phyloP scores from a whole-genome alignment of 1,140 invertebrate genomes.

The Papilio machaon region DNA sequence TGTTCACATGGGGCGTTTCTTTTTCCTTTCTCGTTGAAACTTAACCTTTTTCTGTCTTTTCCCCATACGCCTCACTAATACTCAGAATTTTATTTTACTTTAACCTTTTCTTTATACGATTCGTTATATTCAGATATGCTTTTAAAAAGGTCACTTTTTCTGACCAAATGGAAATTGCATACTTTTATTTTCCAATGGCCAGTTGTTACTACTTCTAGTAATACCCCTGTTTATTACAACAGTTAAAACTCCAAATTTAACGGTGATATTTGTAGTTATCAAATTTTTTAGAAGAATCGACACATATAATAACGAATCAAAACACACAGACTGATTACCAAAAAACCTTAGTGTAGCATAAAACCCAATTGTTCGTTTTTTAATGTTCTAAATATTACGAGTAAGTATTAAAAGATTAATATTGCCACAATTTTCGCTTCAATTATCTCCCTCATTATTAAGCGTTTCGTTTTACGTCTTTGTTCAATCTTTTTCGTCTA shows the following conservation, averaged over 20 bases:
- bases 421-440: background rate
- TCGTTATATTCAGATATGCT: background rate
- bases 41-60: constrained; percentile 23
- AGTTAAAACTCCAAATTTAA: no score
- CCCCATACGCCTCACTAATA: background rate
- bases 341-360: background rate
- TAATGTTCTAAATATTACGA: background rate
- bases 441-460: constrained; percentile 17
- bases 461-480: background rate
- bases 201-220: no score
- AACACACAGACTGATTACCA: background rate
- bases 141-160: background rate
- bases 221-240: no score
- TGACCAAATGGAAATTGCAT: no score
- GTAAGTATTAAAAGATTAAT: background rate
- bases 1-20: constrained; percentile 12
- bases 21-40: background rate
- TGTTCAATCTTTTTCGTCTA: constrained; percentile 19
- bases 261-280: no score
- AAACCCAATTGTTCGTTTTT: background rate
- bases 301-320: background rate
- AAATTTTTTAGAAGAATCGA: no score
- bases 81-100: background rate
- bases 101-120: background rate
- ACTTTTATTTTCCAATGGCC: no score